Base-by-base conservation (phyloP, 2,113 vertebrate genomes). In the Phaethon lepturus region DNA sequence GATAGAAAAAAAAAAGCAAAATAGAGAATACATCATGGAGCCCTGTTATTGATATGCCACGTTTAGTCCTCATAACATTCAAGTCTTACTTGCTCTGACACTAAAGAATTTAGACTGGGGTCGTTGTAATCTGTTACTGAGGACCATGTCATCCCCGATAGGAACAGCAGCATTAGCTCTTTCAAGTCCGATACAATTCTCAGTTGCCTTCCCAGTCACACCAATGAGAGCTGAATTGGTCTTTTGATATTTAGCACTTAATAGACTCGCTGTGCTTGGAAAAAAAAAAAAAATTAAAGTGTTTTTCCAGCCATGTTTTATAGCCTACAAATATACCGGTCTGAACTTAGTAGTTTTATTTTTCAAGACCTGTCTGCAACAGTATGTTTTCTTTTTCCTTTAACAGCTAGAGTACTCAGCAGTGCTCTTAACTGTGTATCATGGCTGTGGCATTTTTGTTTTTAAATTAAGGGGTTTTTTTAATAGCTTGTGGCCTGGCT, bases 201-300 rank as follows among this genome's bases (percentile, higher is more conserved):
- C 44, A 0, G 16, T 42, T 89, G 60, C 40, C 23, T 64, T 85
- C 42, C 72, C n/a, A 29, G 26, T 55, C 78, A 63, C 38, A 38
- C 47, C 40, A 92, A 88, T 59, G 58, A 79, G 10, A 86, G 13
- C 25, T 80, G 72, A 59, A 74, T 23, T 59, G 68, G 31, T 40
- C 63, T 83, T 95, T 71, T 77, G 79, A 55, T 93, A 88, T 93
- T 94, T 94, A 93, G 59, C 40, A 56, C 45, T 93, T 90, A 56
- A 90, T 64, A 93, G 67, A 66, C n/a, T 58, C 1, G 0, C 33
- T 73, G n/a, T 6, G 12, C 50, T 94, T 76, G n/a, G 85, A 14
- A 47, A 75, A 86, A 80, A 75, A 75, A 38, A 38, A 38, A 35
- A 22, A 14, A 78, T 38, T 67, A 22, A 87, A 62, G 33, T 89